These are phyloP conservation scores for Drosophila ironensis DNA, from an alignment of 1,140 invertebrate species.

Conservation along the genomic window DNA sequence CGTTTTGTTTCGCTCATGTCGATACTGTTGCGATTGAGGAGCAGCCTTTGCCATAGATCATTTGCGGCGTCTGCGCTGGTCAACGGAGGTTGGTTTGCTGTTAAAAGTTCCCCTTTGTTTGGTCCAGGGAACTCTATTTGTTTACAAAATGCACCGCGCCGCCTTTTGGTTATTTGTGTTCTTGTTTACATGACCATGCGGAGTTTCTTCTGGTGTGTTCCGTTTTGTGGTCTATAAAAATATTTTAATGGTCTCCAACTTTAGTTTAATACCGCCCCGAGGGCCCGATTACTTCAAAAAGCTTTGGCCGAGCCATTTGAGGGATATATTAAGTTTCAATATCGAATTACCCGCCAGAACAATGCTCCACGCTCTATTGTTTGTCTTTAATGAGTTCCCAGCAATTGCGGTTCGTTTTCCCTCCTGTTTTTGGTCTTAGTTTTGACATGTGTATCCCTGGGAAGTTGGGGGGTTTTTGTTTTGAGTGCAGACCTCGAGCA, in stretches of 20 bases:
- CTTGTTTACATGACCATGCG: constrained; percentile 37
- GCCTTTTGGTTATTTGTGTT: constrained; percentile 19
- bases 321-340: constrained; percentile 65
- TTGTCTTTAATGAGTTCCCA: constrained; percentile 65
- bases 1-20: constrained; percentile 32
- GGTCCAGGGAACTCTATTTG: constrained; percentile 25
- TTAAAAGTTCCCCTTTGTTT: constrained; percentile 35
- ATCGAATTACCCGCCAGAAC: constrained; percentile 55
- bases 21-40: constrained; percentile 20
- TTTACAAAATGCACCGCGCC: constrained; percentile 23
- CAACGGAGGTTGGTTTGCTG: constrained; percentile 38
- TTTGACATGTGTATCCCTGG: constrained; percentile 60
- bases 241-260: constrained; percentile 51
- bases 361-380: constrained; percentile 52
- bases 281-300: constrained; percentile 65
- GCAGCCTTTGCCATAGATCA: constrained; percentile 73
- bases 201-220: constrained; percentile 31
- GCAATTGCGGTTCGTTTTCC: constrained; percentile 40
- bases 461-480: background rate
- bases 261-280: constrained; percentile 20
- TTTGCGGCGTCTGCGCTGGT: constrained; percentile 63
- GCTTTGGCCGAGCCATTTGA: constrained; percentile 42
- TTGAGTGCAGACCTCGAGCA: constrained; percentile 20
- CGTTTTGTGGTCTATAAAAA: constrained; percentile 55
- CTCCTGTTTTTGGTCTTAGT: constrained; percentile 46